These are phyloP conservation scores for Aurelia aurita DNA, from an alignment of 30 jellyfish, hydroid and myxozoan genomes.

Conservation along the genomic window DNA sequence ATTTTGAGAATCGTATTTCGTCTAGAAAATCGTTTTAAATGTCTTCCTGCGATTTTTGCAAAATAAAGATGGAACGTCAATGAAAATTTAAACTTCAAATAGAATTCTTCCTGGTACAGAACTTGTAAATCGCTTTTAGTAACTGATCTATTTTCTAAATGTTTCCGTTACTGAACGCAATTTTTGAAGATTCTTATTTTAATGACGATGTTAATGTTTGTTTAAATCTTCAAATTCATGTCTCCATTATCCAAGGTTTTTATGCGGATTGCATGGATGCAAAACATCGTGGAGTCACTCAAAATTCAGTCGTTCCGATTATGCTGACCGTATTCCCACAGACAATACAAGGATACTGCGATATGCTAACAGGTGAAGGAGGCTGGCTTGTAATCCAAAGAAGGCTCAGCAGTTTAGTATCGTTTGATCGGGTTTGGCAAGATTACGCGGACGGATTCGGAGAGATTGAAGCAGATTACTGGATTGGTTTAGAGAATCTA, in stretches of 20 bases:
- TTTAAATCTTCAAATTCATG: no score
- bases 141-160: no score
- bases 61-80: no score
- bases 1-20: no score
- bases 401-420: neutral
- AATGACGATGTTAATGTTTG: no score
- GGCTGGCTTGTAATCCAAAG: slow-evolving; percentile 33
- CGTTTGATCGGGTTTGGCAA: slow-evolving; percentile 7
- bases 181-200: no score
- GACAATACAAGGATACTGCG: slow-evolving; percentile 9
- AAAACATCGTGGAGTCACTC: neutral
- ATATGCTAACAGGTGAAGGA: slow-evolving; percentile 23
- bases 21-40: no score
- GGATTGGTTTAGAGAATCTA: slow-evolving; percentile 30
- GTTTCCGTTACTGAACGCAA: no score
- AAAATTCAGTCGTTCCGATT: neutral
- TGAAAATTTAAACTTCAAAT: no score
- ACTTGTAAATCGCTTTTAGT: no score
- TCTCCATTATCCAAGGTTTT: slow-evolving; percentile 3
- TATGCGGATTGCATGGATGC: slow-evolving; percentile 28
- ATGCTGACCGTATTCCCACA: neutral
- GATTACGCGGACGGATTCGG: slow-evolving; percentile 29
- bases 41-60: no score
- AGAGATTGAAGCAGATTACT: neutral
- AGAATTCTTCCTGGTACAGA: no score